A percentile compares a stretch with the other conserved stretches of the same genome.
Conservation (phyloP, 2,888 invertebrate genomes). For the Rotaria sp. region DNA sequence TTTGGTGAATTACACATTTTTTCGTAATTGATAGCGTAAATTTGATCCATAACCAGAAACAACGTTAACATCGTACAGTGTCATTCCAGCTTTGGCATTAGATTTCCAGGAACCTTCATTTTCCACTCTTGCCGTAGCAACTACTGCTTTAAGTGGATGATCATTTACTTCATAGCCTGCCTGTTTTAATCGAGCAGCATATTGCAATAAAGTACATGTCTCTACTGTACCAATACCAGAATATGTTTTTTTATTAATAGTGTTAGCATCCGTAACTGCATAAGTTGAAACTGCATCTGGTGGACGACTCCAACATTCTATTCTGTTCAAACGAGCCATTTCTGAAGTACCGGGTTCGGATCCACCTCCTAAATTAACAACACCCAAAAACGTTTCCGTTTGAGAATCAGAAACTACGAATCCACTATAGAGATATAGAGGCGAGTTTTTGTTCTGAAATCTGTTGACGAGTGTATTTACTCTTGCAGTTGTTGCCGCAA, state of each 20-base stretch:
- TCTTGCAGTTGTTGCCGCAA: background rate
- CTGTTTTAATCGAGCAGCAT: background rate
- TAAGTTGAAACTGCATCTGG: background rate
- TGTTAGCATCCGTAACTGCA: background rate
- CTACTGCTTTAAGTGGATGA: background rate
- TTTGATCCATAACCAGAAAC: background rate
- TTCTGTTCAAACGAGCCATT: background rate
- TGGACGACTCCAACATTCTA: background rate
- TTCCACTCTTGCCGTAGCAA: background rate
- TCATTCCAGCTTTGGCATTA: background rate
- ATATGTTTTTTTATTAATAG: background rate
- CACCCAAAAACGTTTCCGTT: background rate
- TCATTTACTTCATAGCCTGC: background rate
- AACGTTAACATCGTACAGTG: background rate
- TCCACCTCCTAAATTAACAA: background rate
- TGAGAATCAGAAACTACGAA: background rate
- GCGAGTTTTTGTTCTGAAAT: background rate
- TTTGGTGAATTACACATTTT: background rate
- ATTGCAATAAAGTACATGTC: background rate
- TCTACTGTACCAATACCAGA: background rate
- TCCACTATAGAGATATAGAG: background rate
- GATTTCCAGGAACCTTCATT: slow-evolving; percentile 4
- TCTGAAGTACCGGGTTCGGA: background rate
- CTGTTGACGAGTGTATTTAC: background rate
- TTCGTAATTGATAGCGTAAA: background rate